Percentiles rank a stretch among this genome's conserved stretches.
Evolutionary conservation across 2,888 invertebrate genomes (phyloP).

Genomic region (Bibio marci): DNA sequence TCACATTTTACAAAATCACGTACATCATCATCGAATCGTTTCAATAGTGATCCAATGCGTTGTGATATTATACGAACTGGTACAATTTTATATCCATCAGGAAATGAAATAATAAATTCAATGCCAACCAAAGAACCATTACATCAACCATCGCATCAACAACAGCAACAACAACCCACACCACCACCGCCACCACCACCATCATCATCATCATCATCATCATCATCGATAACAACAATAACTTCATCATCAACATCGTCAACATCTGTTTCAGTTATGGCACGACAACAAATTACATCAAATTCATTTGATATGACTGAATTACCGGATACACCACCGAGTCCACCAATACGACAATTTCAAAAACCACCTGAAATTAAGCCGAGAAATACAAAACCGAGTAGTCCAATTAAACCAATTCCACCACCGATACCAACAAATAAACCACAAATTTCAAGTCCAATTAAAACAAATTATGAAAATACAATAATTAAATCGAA

Average conservation of each 20-base stretch:
- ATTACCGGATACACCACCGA: conserved; percentile 21
- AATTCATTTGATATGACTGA: conserved; percentile 18
- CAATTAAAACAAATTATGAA: neutral
- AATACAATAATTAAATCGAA: neutral
- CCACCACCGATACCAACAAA: conserved; percentile 26
- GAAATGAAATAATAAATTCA: conserved; percentile 18
- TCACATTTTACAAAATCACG: conserved; percentile 73
- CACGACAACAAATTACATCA: conserved; percentile 13
- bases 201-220: conserved; percentile 9
- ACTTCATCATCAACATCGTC: conserved; percentile 3
- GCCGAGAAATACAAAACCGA: conserved; percentile 13
- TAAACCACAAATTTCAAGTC: conserved; percentile 16
- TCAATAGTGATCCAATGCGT: conserved; percentile 45
- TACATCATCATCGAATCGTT: conserved; percentile 29
- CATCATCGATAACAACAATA: conserved; percentile 2
- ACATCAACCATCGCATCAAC: conserved; percentile 1
- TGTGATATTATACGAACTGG: conserved; percentile 32
- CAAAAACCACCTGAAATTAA: conserved; percentile 27
- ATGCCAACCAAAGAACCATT: neutral
- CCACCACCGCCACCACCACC: no score
- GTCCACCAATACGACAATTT: conserved; percentile 17
- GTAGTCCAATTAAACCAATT: conserved; percentile 25
- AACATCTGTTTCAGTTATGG: conserved; percentile 4
- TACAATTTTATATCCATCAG: conserved; percentile 29
- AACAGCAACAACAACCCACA: conserved; percentile 8